Evolutionary conservation across 2,113 vertebrate genomes (phyloP).

Genomic region (Oostethus manadensis): DNA sequence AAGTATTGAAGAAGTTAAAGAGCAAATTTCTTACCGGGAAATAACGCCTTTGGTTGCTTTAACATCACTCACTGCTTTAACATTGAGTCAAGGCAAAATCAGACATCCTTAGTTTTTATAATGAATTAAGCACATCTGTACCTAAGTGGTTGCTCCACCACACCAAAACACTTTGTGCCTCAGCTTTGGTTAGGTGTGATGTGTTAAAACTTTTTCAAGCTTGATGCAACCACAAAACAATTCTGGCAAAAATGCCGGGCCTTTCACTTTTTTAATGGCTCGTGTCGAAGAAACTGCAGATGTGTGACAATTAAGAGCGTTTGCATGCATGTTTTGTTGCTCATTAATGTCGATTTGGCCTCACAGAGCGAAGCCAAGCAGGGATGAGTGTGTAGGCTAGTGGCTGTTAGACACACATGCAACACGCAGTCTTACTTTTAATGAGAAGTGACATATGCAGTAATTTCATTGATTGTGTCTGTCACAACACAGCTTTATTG

Average conservation of each 20-base stretch:
- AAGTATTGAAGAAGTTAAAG: too few relatives aligned
- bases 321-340: not conserved
- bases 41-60: too few relatives aligned
- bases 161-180: not conserved
- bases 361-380: slow-evolving; percentile 5
- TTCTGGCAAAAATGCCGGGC: slow-evolving; percentile 11
- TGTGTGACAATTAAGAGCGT: slow-evolving; percentile 7
- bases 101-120: too few relatives aligned
- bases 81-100: too few relatives aligned
- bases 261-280: not conserved
- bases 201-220: slow-evolving; percentile 9
- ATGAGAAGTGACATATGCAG: slow-evolving; percentile 22
- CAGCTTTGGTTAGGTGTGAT: not conserved
- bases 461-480: slow-evolving; percentile 37
- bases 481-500: slow-evolving; percentile 26
- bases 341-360: not conserved
- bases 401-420: not conserved
- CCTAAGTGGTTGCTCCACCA: too few relatives aligned
- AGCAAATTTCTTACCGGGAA: too few relatives aligned
- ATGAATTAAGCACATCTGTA: too few relatives aligned
- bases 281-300: not conserved
- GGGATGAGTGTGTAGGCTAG: slow-evolving; percentile 11
- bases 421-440: slow-evolving; percentile 4
- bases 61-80: too few relatives aligned
- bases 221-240: slow-evolving; percentile 8